Base-by-base conservation (phyloP, 2,113 vertebrate genomes). In the Parus major region DNA sequence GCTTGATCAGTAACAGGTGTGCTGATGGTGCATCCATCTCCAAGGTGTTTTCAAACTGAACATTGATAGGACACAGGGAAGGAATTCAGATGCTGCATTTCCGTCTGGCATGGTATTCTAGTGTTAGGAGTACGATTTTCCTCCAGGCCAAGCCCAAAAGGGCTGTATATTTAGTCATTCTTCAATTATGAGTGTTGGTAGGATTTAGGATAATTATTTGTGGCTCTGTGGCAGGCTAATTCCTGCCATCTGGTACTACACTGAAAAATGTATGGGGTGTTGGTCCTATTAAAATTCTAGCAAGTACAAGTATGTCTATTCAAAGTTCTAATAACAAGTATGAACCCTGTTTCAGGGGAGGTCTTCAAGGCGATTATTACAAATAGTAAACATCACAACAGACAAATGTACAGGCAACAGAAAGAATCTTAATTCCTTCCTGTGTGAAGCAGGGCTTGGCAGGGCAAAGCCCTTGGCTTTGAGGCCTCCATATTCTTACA, bases 11-110 rank as follows among this genome's bases (percentile, higher is more conserved):
- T 31, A 79, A 63, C 12, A 5, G 10, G 4, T 60, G 5, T 6
- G 14, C 15, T 64, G 12, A 16, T 20, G 29, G 13, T 3, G 1
- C 16, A 24, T 79, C 35, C 11, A 5, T 41, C 41, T 49, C 16
- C 0, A 0, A 79, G 20, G 13, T 2, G 0, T 10, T 47, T 16
- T 70, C 7, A 20, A 1, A 21, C 8, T 55, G 20, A 63, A 7
- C 20, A 12, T 52, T 70, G 24, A n/a, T 46, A 20, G 39, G 15
- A 17, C 12, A 24, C 17, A 55, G 41, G 28, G 23, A n/a, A 55
- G 56, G 24, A 53, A 41, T 63, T 70, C 41, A 61, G 44, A 15
- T 7, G 5, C 9, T 0, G 0, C 29, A 21, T 55, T 79, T 55
- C 41, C 33, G 13, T 71, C 13, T 7, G 55, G 20, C 9, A 8